Evolutionary conservation across 2,888 invertebrate species (phyloP).

Genomic region (Drosophila emarginata): DNA sequence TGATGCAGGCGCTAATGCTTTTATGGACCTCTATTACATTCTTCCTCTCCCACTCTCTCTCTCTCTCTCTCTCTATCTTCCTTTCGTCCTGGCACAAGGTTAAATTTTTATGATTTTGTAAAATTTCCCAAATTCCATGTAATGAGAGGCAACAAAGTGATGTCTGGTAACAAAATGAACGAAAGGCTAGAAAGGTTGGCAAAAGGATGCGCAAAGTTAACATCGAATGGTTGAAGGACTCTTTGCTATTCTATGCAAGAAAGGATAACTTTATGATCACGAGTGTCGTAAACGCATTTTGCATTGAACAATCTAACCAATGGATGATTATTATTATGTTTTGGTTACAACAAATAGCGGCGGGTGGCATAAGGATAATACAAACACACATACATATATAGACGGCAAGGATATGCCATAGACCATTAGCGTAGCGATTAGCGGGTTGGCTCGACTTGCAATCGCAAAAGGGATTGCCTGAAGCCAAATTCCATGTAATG

Average conservation of each 20-base stretch:
- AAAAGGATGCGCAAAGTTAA: slow-evolving; percentile 76
- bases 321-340: slow-evolving; percentile 77
- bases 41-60: neutral
- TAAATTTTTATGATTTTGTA: slow-evolving; percentile 58
- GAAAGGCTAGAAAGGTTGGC: slow-evolving; percentile 45
- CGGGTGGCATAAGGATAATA: slow-evolving; percentile 69
- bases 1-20: slow-evolving; percentile 68
- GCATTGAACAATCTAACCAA: slow-evolving; percentile 68
- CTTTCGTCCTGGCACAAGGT: slow-evolving; percentile 52
- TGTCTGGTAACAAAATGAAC: neutral
- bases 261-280: slow-evolving; percentile 73
- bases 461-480: slow-evolving; percentile 32
- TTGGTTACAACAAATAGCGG: slow-evolving; percentile 74
- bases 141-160: slow-evolving; percentile 28
- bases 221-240: slow-evolving; percentile 31
- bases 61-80: neutral
- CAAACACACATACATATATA: slow-evolving; percentile 36
- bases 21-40: slow-evolving; percentile 45
- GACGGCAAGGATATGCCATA: slow-evolving; percentile 25
- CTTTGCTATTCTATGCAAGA: slow-evolving; percentile 60
- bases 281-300: slow-evolving; percentile 64
- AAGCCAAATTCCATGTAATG: slow-evolving; percentile 47
- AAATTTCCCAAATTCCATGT: slow-evolving; percentile 62
- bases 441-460: slow-evolving; percentile 34
- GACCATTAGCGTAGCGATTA: slow-evolving; percentile 67